Percentiles rank a stretch among this genome's conserved stretches.
phyloP scores from a whole-genome alignment of 2,888 invertebrate genomes.

The Formica aserva region DNA sequence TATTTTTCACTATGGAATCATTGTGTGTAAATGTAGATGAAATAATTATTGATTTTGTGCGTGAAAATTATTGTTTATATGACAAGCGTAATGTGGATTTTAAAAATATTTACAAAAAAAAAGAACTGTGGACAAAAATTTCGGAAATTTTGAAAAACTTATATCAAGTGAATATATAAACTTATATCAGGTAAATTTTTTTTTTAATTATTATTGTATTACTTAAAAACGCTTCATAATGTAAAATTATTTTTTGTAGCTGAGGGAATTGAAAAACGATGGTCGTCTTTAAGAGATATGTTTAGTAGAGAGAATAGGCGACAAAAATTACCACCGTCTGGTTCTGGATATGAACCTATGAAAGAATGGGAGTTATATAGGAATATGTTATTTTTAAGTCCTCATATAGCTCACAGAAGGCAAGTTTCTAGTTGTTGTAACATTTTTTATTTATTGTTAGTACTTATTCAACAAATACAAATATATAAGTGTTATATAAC shows the following conservation, averaged over 20 bases:
- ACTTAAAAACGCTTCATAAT: no score
- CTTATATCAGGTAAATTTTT: no score
- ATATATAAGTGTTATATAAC: neutral
- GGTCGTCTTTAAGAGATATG: conserved; percentile 17
- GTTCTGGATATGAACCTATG: neutral
- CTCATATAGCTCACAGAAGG: conserved; percentile 6
- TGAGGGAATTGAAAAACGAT: neutral
- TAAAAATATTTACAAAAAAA: neutral
- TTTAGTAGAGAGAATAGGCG: neutral
- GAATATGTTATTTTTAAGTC: conserved; percentile 9
- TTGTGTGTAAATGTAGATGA: neutral
- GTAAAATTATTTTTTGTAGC: neutral
- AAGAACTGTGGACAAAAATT: no score
- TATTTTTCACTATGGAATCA: neutral
- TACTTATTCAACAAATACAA: neutral
- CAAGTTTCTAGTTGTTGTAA: neutral
- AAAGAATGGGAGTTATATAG: conserved; percentile 13
- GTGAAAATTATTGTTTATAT: neutral
- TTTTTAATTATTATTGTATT: no score
- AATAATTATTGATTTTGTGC: conserved; percentile 17
- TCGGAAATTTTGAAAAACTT: no score
- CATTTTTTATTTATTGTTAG: neutral
- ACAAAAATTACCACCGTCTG: neutral
- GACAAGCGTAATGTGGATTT: neutral
- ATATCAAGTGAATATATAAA: no score